phyloP scores from a whole-genome alignment of 2,113 vertebrate genomes.

The Sclerurus mexicanus region DNA sequence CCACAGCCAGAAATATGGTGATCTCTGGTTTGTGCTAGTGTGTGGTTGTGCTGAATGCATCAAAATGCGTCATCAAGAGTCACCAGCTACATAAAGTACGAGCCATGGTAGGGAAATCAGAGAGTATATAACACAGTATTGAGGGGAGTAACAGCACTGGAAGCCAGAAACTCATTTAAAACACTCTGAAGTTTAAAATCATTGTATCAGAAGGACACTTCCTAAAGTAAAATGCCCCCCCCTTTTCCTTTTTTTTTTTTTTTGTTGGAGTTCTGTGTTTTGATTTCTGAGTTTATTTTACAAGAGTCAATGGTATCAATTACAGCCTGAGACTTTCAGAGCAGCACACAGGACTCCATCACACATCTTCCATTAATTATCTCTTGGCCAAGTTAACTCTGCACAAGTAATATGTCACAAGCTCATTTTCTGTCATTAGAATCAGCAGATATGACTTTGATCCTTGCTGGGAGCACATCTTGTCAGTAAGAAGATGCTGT shows the following conservation, averaged over 20 bases:
- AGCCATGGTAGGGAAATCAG: not conserved
- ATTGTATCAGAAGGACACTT: not conserved
- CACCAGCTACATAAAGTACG: not conserved
- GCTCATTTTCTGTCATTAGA: constrained; percentile 48
- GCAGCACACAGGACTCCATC: not conserved
- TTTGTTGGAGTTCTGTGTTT: not conserved
- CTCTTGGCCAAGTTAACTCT: constrained; percentile 3
- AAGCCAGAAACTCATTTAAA: not conserved
- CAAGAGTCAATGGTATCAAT: not conserved
- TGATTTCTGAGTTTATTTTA: constrained; percentile 25
- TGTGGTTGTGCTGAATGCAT: constrained; percentile 43
- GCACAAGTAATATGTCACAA: constrained; percentile 7
- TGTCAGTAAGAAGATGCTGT: not conserved
- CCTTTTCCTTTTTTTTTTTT: not conserved
- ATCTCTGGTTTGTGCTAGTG: constrained; percentile 8
- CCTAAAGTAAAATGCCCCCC: not conserved
- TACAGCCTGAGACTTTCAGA: not conserved
- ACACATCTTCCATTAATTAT: constrained; percentile 43
- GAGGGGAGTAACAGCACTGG: not conserved
- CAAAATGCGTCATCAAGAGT: constrained; percentile 35
- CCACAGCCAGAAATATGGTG: constrained; percentile 50
- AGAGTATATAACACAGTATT: not conserved
- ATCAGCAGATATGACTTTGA: not conserved
- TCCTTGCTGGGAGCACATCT: not conserved
- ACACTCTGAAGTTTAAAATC: not conserved